Evolutionary conservation across 2,888 invertebrate genomes (phyloP), one percentile per base, ranked within the genome.

Genomic region (Polymixis lichenea): DNA sequence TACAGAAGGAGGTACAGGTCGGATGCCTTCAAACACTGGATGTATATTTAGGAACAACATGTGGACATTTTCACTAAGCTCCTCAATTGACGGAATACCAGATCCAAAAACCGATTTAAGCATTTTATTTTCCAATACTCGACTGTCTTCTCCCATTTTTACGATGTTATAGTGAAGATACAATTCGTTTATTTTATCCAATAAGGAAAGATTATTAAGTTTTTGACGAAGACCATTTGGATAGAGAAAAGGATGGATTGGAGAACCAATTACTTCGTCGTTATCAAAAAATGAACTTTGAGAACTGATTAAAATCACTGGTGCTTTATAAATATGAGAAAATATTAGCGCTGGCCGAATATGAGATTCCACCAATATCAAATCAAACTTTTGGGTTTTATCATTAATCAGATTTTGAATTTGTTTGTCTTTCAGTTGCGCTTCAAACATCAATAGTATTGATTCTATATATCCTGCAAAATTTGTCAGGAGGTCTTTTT

Each of bases 1-100:
- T 1, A 92, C 89, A 73, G 84, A 88, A 0, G 89, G 89, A 5
- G 92, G 92, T 1, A 88, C 86, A 0, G 92, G 92, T 38, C 88
- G 84, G 68, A 90, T 90, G 0, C 86, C 82, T 32, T 87, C 87
- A 87, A 90, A 92, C 13, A 92, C 80, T 11, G 91, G 89, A 81
- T 91, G 82, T 3, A 87, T 77, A 75, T 91, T 92, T 2, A 91
- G 25, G 53, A 92, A 90, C 2, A 91, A 15, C 88, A 92, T 88
- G 6, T 91, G 76, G 0, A 92, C 87, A 79, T 90, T 92, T 8
- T 90, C 84, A 22, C 49, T 75, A 6, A 92, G 74, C 22, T 90
- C 87, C 6, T 51, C 25, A 1, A 89, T 32, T 0, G 86, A 8
- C 0, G 92, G 92, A 0, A 80, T 64, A 13, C 86, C 61, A 0